phyloP scores from a whole-genome alignment of 92 coral and sea anemone genomes.

The Umimayanthus kanabou region DNA sequence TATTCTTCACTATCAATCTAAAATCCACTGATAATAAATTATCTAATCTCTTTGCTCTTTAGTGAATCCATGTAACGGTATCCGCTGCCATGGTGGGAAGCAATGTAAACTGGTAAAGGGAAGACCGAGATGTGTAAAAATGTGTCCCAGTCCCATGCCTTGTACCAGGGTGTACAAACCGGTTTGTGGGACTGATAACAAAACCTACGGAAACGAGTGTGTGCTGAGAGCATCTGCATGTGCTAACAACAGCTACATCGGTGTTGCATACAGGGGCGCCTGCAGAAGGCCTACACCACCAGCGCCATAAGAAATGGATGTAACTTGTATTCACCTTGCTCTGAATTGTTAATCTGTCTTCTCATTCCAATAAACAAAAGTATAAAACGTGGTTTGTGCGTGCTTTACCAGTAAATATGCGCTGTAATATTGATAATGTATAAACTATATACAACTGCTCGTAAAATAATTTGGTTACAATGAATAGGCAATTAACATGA shows the following conservation, averaged over 20 bases:
- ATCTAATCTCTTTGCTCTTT: neutral
- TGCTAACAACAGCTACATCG: neutral
- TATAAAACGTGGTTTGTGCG: no score
- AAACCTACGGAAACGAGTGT: conserved; percentile 23
- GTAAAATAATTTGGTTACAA: no score
- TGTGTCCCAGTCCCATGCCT: neutral
- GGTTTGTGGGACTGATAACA: conserved; percentile 14
- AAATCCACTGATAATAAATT: no score
- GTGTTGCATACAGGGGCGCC: neutral
- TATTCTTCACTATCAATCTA: no score
- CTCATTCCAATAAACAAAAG: no score
- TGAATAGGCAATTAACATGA: no score
- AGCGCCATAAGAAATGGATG: neutral
- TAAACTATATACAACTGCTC: no score
- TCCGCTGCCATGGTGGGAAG: neutral
- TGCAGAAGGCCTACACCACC: neutral
- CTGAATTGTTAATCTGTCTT: no score
- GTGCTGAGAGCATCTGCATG: neutral
- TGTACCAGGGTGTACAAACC: neutral
- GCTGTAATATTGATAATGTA: no score
- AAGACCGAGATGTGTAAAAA: neutral
- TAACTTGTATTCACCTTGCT: no score
- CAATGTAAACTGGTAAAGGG: neutral
- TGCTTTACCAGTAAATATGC: no score
- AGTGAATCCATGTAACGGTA: neutral